Evolutionary conservation across 2,888 invertebrate species (phyloP), one percentile per base, ranked within the genome.

Genomic region (Teinopalpus imperialis): DNA sequence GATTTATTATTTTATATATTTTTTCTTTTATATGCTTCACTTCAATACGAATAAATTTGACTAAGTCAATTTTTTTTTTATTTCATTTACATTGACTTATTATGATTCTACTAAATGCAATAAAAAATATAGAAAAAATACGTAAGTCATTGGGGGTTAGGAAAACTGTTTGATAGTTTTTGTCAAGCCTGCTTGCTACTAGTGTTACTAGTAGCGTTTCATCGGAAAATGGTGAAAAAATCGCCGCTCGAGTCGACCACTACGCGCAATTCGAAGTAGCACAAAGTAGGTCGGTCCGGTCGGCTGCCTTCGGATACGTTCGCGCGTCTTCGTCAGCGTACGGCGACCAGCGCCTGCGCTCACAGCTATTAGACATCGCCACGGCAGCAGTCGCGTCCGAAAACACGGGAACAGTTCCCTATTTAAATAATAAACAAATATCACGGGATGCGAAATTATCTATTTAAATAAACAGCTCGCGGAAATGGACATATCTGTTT

Each of bases 201-300:
- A 57, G 56, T 57, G 54, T 2, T 16, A 16, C 2, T 4, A n/a
- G 66, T 68, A 68, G 69, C 69, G 76, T 79, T 85, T 85, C 80
- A 81, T 78, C 74, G 83, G 85, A 86, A 87, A 87, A 86, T 82
- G 75, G 63, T 48, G 56, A 82, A 85, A 81, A 79, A 82, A 79
- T 69, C 71, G 63, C 69, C 66, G 71, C 70, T 72, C 69, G 74
- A 70, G 78, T 72, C 69, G 75, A 69, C 79, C 77, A 66, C 74
- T 62, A 55, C 56, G 52, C 69, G 68, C 78, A 75, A 74, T 81
- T 78, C 80, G 72, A 77, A 74, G 82, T 80, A 74, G 74, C 63
- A 67, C 76, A 69, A 88, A 81, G 85, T 87, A 75, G 88, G 87
- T 87, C 77, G 75, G 63, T 48, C 49, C 61, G 69, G 52, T 77